Base-by-base conservation (phyloP, 2,888 invertebrate species). In the Phania funesta region DNA sequence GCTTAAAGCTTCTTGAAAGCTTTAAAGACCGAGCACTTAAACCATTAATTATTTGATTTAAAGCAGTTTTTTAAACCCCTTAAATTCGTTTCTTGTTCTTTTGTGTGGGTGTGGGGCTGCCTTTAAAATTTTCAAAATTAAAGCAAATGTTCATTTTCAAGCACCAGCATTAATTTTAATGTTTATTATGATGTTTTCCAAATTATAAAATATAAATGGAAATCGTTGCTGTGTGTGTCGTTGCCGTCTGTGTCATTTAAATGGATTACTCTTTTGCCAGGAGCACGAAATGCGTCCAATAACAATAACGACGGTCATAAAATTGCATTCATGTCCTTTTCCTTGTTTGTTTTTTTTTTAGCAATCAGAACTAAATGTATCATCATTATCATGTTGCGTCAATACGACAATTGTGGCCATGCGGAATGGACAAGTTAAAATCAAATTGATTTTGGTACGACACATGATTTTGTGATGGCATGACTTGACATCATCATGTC, bases 301-400 rank as follows among this genome's bases (percentile, higher is more conserved):
- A 83, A 79, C 82, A 65, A 79, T 83, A 83, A 83, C 82, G 52
- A 65, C 79, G 75, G 58, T 54, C 70, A 79, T 83, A 75, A 75
- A 83, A 64, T 3, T 75, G 78, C 64, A 75, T 38, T 38, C 35
- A 62, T 41, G 20, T 68, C 54, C 52, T 24, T 68, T 54, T 70
- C 38, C 7, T 46, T 38, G 38, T 65, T 26, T 29, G 5, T 29
- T 35, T 2, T 11, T 7, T 50, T 44, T 54, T 67, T 32, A 29
- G 41, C 18, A 60, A 77, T 71, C 64, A 64, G 52, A 44, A 52
- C 32, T 20, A 44, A 64, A 41, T 41, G 32, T 18, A n/a, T 11
- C 9, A 41, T 1, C 20, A 32, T 41, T 65, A 78, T 65, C 56
- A 44, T 64, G 48, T 64, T 78, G 32, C 56, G 8, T 41, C 56